A percentile compares a stretch with the other conserved stretches of the same genome.
Evolutionary conservation across 2,888 invertebrate genomes (phyloP).

Genomic region (Cerceris rybyensis): DNA sequence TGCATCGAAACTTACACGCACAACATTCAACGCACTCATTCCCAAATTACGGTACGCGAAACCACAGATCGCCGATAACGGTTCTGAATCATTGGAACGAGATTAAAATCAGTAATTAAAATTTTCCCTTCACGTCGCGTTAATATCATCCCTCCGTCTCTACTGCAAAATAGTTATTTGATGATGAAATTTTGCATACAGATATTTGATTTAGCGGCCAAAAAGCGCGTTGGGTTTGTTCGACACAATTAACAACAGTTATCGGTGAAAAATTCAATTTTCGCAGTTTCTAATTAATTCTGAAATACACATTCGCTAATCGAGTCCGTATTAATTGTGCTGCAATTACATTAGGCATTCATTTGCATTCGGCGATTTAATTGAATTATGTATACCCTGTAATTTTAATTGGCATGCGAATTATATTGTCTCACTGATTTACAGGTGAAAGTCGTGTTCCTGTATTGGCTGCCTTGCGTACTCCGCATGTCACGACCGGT

Average conservation of each 20-base stretch:
- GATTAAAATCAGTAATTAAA: background rate
- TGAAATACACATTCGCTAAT: background rate
- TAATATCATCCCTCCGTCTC: background rate
- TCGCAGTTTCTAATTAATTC: background rate
- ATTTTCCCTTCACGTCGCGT: background rate
- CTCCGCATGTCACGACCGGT: conserved; percentile 94
- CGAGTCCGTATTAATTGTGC: background rate
- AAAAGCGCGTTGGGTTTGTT: too few relatives aligned
- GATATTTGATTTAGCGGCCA: background rate
- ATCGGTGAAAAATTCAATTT: background rate
- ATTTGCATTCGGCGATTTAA: background rate
- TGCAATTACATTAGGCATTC: background rate
- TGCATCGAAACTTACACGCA: background rate
- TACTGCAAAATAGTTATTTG: too few relatives aligned
- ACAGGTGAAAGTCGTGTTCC: conserved; percentile 94
- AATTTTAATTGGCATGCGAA: background rate
- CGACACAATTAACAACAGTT: background rate
- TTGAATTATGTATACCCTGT: background rate
- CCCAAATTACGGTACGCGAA: background rate
- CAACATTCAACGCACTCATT: background rate
- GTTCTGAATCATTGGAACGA: background rate
- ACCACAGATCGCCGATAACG: background rate
- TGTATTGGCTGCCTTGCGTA: conserved; percentile 98
- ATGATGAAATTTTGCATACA: background rate
- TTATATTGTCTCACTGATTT: conserved; percentile 56